Evolutionary conservation across 2,888 invertebrate genomes (phyloP).

Genomic region (Polydrusus tereticollis): DNA sequence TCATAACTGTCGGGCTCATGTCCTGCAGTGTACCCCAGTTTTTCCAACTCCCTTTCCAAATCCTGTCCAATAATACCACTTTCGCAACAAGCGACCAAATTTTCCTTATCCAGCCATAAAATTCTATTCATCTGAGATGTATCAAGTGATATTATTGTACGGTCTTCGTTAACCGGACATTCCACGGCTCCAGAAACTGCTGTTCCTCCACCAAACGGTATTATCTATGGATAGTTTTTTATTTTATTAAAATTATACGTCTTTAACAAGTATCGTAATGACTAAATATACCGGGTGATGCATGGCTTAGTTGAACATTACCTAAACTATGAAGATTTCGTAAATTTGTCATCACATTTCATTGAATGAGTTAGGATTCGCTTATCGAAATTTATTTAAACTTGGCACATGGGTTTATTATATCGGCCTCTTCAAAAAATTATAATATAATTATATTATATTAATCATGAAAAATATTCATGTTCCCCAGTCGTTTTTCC

Average conservation of each 20-base stretch:
- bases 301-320: no score
- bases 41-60: slow-evolving; percentile 85
- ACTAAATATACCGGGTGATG: no score
- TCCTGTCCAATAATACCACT: slow-evolving; percentile 96
- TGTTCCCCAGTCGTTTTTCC: no score
- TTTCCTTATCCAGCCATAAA: slow-evolving; percentile 91
- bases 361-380: no score
- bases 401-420: no score
- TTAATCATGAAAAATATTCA: no score
- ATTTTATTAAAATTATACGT: background rate
- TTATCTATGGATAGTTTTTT: slow-evolving; percentile 59
- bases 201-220: slow-evolving; percentile 82
- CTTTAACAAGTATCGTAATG: no score
- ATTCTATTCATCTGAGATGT: slow-evolving; percentile 97
- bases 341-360: no score
- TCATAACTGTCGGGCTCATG: slow-evolving; percentile 99
- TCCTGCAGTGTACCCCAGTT: slow-evolving; percentile 88
- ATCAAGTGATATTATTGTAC: slow-evolving; percentile 91
- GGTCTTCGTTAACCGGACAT: slow-evolving; percentile 82
- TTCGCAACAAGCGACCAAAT: slow-evolving; percentile 86
- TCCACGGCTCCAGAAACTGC: slow-evolving; percentile 69
- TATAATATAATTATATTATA: no score
- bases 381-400: no score
- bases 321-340: no score
- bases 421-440: no score